These are phyloP conservation scores for Todiramphus chloris DNA, from an alignment of 2,113 vertebrate species.

Conservation along the genomic window DNA sequence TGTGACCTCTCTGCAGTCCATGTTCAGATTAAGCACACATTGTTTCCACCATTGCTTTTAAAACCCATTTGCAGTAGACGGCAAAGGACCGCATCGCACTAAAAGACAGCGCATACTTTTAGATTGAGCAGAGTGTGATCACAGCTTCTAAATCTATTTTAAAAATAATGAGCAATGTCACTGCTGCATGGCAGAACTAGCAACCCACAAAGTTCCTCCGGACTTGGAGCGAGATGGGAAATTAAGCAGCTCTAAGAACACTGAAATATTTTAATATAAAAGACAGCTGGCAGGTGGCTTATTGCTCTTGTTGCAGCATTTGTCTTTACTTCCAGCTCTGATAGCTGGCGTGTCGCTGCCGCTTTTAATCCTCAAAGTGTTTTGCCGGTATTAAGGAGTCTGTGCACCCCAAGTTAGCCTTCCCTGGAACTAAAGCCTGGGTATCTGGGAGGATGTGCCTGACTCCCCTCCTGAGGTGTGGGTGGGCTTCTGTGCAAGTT, in stretches of 20 bases:
- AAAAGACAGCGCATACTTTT: background rate
- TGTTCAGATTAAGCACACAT: constrained; percentile 3
- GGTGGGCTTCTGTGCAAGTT: background rate
- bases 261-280: constrained; percentile 57
- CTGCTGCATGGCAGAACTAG: background rate
- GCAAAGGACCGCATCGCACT: background rate
- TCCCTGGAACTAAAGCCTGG: background rate
- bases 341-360: background rate
- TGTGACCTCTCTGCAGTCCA: constrained; percentile 11
- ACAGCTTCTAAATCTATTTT: constrained; percentile 39
- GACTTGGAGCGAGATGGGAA: background rate
- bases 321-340: constrained; percentile 34
- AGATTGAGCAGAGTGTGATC: background rate
- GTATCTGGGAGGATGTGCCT: background rate
- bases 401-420: background rate
- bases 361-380: background rate
- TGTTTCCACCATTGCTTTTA: constrained; percentile 11
- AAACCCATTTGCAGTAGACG: background rate
- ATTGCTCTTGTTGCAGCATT: constrained; percentile 35
- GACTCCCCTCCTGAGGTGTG: accelerated
- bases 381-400: background rate
- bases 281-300: constrained; percentile 52
- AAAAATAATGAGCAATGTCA: constrained; percentile 21
- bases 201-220: constrained; percentile 27
- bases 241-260: constrained; percentile 25